Evolutionary conservation across 2,888 invertebrate genomes (phyloP).

Genomic region (Lithosia quadra): DNA sequence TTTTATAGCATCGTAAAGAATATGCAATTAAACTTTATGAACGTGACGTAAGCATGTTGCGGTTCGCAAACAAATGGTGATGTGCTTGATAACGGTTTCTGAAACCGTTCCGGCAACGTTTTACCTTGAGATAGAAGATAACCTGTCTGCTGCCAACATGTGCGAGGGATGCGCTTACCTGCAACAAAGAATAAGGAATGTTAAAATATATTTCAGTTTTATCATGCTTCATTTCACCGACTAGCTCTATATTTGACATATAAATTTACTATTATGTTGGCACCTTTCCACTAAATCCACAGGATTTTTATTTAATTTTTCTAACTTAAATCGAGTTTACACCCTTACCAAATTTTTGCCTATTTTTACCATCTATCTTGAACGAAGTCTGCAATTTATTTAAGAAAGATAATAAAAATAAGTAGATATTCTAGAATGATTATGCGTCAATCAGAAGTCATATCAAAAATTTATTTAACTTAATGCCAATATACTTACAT

Average conservation of each 20-base stretch:
- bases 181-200: slow-evolving; percentile 36
- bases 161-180: slow-evolving; percentile 39
- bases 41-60: slow-evolving; percentile 54
- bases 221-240: slow-evolving; percentile 11
- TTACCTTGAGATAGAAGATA: slow-evolving; percentile 8
- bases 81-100: slow-evolving; percentile 17
- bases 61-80: slow-evolving; percentile 47
- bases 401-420: too few relatives aligned
- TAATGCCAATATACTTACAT: too few relatives aligned
- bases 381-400: too few relatives aligned
- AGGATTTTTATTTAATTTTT: too few relatives aligned
- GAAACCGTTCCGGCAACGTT: neutral
- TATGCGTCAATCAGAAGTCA: too few relatives aligned
- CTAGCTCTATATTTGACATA: neutral
- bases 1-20: slow-evolving; percentile 63
- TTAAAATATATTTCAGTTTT: slow-evolving; percentile 16
- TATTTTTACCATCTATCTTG: too few relatives aligned
- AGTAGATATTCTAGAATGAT: too few relatives aligned
- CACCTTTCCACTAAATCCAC: too few relatives aligned
- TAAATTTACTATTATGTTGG: too few relatives aligned
- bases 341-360: too few relatives aligned
- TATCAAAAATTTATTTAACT: too few relatives aligned
- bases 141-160: neutral
- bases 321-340: too few relatives aligned
- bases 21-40: slow-evolving; percentile 62